Evolutionary conservation across 2,113 vertebrate genomes (phyloP).

Genomic region (Cyanoderma ruficeps): DNA sequence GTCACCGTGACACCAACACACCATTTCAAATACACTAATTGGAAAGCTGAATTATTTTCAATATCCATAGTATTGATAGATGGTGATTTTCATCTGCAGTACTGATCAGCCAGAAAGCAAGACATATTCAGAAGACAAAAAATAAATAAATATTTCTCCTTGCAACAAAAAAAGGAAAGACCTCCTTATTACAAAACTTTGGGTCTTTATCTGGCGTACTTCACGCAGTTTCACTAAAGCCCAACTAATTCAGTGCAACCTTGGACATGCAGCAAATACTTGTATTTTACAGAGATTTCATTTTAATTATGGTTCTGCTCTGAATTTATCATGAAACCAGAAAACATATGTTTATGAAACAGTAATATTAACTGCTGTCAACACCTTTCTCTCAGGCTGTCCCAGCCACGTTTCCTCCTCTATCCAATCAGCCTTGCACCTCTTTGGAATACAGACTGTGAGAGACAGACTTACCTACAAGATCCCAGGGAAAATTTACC

Average conservation of each 20-base stretch:
- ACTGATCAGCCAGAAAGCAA: neutral
- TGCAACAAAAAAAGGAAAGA: neutral
- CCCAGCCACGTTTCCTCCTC: neutral
- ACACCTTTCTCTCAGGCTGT: neutral
- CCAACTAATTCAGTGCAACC: neutral
- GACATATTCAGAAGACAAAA: neutral
- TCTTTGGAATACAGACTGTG: neutral
- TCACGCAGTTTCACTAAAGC: neutral
- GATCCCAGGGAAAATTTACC: neutral
- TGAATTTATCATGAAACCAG: neutral
- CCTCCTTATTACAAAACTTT: neutral
- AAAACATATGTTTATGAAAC: neutral
- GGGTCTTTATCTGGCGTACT: neutral
- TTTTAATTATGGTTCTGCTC: neutral
- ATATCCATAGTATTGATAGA: neutral
- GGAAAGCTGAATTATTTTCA: neutral
- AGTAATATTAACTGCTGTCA: neutral
- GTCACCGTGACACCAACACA: neutral
- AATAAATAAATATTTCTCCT: neutral
- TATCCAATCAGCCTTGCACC: accelerated
- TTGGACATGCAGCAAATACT: neutral
- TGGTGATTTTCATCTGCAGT: neutral
- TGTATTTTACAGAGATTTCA: neutral
- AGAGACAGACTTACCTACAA: neutral
- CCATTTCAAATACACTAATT: neutral